Evolutionary conservation across 2,888 invertebrate genomes (phyloP).

Genomic region (Drosophila barbarae): DNA sequence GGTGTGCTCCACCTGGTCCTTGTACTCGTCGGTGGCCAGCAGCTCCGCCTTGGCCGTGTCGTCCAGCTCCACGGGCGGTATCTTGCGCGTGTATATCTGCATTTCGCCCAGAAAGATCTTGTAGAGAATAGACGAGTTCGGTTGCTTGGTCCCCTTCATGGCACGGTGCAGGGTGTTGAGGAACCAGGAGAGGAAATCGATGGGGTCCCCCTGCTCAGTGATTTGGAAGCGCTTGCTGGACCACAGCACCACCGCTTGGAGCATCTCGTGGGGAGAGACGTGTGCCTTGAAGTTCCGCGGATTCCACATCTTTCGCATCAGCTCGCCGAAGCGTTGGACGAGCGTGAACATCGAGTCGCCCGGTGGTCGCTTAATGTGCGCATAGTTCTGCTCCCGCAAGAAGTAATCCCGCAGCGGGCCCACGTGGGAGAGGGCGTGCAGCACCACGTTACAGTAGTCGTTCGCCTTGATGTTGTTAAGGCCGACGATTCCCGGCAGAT

Average conservation of each 20-base stretch:
- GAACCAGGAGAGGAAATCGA: slow-evolving; percentile 99
- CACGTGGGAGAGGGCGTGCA: slow-evolving; percentile 97
- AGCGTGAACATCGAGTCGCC: slow-evolving; percentile 96
- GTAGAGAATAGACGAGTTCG: slow-evolving; percentile 94
- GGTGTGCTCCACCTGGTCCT: slow-evolving; percentile 91
- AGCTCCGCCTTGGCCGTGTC: slow-evolving; percentile 92
- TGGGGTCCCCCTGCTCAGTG: slow-evolving; percentile 98
- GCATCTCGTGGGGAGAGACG: slow-evolving; percentile 99
- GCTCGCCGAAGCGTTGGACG: slow-evolving; percentile 94
- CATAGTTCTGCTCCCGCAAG: slow-evolving; percentile 95
- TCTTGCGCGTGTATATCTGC: slow-evolving; percentile 94
- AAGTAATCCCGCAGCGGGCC: slow-evolving; percentile 97
- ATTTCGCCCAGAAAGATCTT: slow-evolving; percentile 96
- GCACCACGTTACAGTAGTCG: slow-evolving; percentile 99
- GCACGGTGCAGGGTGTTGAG: slow-evolving; percentile 97
- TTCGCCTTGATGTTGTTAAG: slow-evolving; percentile 99
- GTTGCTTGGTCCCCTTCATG: slow-evolving; percentile 93
- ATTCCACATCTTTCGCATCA: slow-evolving; percentile 99
- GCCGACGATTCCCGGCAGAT: slow-evolving; percentile 97
- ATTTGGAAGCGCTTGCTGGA: slow-evolving; percentile 98
- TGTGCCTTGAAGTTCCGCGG: slow-evolving; percentile 99
- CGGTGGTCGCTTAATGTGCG: slow-evolving; percentile 92
- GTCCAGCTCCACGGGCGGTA: slow-evolving; percentile 94
- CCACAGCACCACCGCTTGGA: slow-evolving; percentile 98
- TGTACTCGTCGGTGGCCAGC: slow-evolving; percentile 90